Conservation (phyloP, 2,888 invertebrate species). For the Stenodera caucasica region DNA sequence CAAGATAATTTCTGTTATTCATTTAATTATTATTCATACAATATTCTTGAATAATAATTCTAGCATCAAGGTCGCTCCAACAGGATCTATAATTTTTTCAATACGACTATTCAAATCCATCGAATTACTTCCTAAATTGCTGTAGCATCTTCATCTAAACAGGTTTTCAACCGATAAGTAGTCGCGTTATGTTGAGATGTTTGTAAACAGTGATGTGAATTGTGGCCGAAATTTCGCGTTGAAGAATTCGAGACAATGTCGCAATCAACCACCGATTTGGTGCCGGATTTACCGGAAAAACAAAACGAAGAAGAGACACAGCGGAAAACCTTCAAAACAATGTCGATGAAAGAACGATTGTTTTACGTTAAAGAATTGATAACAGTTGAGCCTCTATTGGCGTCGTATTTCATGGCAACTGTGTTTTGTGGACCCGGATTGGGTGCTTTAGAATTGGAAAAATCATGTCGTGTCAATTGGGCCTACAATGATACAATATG, state of each 20-base stretch:
- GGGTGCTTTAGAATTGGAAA: conserved; percentile 60
- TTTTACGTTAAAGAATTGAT: conserved; percentile 43
- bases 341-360: conserved; percentile 34
- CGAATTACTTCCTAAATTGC: neutral
- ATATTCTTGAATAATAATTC: too few species aligned
- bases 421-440: conserved; percentile 54
- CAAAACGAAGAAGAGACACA: conserved; percentile 17
- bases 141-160: neutral
- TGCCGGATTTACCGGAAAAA: conserved; percentile 37
- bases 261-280: conserved; percentile 44
- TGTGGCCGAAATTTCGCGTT: too few species aligned
- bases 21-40: too few species aligned
- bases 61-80: neutral
- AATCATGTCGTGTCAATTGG: conserved; percentile 61
- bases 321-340: conserved; percentile 35
- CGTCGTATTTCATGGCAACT: conserved; percentile 46
- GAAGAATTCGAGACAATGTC: neutral
- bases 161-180: neutral
- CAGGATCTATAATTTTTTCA: neutral
- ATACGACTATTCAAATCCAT: neutral
- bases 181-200: neutral
- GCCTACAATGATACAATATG: conserved; percentile 59
- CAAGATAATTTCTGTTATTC: too few species aligned
- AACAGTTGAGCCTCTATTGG: conserved; percentile 52
- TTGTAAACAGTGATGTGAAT: neutral